phyloP scores from a whole-genome alignment of 2,797 vertebrate species.

The Erpetoichthys calabaricus region DNA sequence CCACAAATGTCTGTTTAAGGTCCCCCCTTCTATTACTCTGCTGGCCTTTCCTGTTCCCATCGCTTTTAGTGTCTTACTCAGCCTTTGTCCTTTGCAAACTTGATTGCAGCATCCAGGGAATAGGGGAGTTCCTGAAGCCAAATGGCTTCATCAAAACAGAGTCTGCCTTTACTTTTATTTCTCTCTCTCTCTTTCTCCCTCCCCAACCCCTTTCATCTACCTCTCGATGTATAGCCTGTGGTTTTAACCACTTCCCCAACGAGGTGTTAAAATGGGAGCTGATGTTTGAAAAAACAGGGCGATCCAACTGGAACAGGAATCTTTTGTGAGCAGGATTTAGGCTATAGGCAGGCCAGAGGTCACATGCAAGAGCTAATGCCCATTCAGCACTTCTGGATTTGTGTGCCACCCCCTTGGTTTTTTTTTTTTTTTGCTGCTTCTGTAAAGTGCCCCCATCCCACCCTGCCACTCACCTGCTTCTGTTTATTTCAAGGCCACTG shows the following conservation, averaged over 20 bases:
- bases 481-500: slow-evolving; percentile 25
- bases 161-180: slow-evolving; percentile 25
- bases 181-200: slow-evolving; percentile 28
- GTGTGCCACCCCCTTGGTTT: slow-evolving; percentile 19
- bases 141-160: slow-evolving; percentile 32
- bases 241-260: slow-evolving; percentile 41
- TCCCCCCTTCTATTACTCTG: too few relatives aligned
- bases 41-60: too few relatives aligned
- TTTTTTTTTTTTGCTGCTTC: slow-evolving; percentile 10
- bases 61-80: slow-evolving; percentile 16
- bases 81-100: slow-evolving; percentile 21
- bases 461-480: slow-evolving; percentile 38
- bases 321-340: slow-evolving; percentile 67
- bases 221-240: slow-evolving; percentile 1
- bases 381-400: slow-evolving; percentile 57
- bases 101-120: slow-evolving; percentile 33
- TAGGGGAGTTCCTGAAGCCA: slow-evolving; percentile 33
- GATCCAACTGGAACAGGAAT: slow-evolving; percentile 67
- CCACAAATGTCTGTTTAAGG: too few relatives aligned
- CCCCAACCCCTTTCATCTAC: slow-evolving; percentile 12
- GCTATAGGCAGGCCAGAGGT: slow-evolving; percentile 50
- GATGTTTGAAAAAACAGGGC: slow-evolving; percentile 48
- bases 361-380: slow-evolving; percentile 60
- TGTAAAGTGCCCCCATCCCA: slow-evolving; percentile 10
- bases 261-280: slow-evolving; percentile 36